Conservation (phyloP, 2,888 invertebrate species). For the Taphrorychus bicolor region DNA sequence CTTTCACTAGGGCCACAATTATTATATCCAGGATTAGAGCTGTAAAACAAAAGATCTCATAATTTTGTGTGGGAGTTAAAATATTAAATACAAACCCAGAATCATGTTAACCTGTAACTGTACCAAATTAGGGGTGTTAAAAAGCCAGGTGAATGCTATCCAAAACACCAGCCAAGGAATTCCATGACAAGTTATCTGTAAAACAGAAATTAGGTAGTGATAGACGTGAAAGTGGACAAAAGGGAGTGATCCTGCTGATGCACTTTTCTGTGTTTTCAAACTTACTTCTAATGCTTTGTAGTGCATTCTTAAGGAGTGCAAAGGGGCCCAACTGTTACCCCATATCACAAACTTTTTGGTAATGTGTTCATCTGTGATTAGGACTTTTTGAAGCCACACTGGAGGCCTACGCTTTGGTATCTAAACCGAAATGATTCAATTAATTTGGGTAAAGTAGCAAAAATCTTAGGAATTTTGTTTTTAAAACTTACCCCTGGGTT, state of each 20-base stretch:
- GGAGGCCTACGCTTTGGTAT: constrained; percentile 54
- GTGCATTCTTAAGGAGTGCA: constrained; percentile 64
- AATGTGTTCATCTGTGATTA: constrained; percentile 62
- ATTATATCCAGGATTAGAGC: constrained; percentile 83
- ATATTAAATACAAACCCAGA: constrained; percentile 67
- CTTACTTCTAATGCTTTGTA: constrained; percentile 66
- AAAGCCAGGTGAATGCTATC: constrained; percentile 79
- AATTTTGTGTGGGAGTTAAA: background rate
- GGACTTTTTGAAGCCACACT: constrained; percentile 61
- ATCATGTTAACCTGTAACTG: constrained; percentile 88
- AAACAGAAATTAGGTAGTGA: constrained; percentile 44
- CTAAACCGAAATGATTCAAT: too few relatives aligned
- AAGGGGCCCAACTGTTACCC: constrained; percentile 61
- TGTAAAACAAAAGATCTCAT: too few relatives aligned
- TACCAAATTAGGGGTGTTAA: constrained; percentile 72
- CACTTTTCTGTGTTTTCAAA: too few relatives aligned
- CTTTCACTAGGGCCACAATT: constrained; percentile 78
- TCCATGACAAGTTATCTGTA: constrained; percentile 87
- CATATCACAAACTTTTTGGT: constrained; percentile 64
- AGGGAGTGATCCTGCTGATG: too few relatives aligned
- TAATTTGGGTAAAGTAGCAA: too few relatives aligned
- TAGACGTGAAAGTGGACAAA: background rate
- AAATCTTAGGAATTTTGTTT: too few relatives aligned
- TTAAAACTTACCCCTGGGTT: too few relatives aligned
- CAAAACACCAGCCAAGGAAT: constrained; percentile 83